Evolutionary conservation across 1,140 invertebrate genomes (phyloP).

Genomic region (Venturia canescens): DNA sequence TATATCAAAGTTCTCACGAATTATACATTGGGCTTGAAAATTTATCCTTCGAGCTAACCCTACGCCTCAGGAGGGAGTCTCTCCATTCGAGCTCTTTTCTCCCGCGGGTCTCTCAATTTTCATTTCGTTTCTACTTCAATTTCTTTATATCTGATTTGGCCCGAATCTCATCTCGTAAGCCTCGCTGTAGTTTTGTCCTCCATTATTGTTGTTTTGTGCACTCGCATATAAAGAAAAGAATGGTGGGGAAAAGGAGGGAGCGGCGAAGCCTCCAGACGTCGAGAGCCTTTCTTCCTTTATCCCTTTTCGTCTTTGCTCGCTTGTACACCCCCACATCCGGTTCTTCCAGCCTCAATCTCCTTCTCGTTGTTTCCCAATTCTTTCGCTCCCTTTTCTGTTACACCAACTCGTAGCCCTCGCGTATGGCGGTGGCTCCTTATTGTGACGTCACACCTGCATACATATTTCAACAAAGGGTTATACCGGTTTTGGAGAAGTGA

Average conservation of each 20-base stretch:
- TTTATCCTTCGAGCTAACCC: too few relatives aligned
- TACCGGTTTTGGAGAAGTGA: constrained; percentile 34
- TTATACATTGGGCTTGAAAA: too few relatives aligned
- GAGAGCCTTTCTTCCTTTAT: constrained; percentile 38
- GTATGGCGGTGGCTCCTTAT: constrained; percentile 57
- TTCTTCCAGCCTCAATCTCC: constrained; percentile 39
- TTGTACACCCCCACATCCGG: constrained; percentile 55
- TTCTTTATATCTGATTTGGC: constrained; percentile 25
- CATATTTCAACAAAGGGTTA: constrained; percentile 55
- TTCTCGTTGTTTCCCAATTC: constrained; percentile 15
- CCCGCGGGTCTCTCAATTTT: background rate
- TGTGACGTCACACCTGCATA: constrained; percentile 64
- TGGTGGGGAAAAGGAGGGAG: too few relatives aligned
- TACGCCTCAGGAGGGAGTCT: background rate
- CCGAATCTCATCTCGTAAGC: background rate
- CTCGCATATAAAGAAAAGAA: background rate
- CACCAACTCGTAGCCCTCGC: constrained; percentile 46
- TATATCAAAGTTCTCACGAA: too few relatives aligned
- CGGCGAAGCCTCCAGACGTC: constrained; percentile 30
- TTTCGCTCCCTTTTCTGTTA: constrained; percentile 31
- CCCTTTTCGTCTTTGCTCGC: constrained; percentile 43
- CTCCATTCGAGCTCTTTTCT: background rate
- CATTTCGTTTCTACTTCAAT: constrained; percentile 3
- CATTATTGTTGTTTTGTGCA: background rate
- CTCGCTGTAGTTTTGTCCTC: background rate